These are phyloP conservation scores for Drosophila mimetica DNA, from an alignment of 2,888 invertebrate species.

Conservation along the genomic window DNA sequence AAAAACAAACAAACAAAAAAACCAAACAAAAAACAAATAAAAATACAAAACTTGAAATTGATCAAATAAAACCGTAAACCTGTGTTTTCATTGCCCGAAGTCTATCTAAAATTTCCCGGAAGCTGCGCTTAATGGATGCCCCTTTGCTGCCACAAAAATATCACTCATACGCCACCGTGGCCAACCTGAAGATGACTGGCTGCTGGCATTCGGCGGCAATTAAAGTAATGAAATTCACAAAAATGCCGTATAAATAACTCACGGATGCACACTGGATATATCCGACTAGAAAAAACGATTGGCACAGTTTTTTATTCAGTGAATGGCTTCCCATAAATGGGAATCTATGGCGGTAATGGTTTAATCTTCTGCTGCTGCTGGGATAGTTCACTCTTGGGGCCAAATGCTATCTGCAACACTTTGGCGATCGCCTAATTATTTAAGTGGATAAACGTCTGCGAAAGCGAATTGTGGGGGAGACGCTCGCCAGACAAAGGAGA, in stretches of 20 bases:
- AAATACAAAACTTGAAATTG: conserved; percentile 68
- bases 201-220: conserved; percentile 42
- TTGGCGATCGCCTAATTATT: conserved; percentile 54
- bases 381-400: conserved; percentile 11
- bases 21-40: conserved; percentile 46
- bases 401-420: conserved; percentile 21
- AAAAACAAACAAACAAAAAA: conserved; percentile 39
- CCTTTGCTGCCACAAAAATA: conserved; percentile 26
- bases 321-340: neutral
- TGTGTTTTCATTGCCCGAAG: conserved; percentile 20
- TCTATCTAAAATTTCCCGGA: conserved; percentile 40
- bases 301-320: neutral
- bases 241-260: conserved; percentile 33
- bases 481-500: conserved; percentile 31
- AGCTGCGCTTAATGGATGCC: conserved; percentile 37
- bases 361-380: conserved; percentile 1
- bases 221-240: conserved; percentile 55
- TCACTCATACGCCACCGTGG: conserved; percentile 50
- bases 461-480: conserved; percentile 62
- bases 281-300: neutral
- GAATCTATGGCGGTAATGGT: neutral
- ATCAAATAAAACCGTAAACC: conserved; percentile 54
- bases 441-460: conserved; percentile 72
- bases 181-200: conserved; percentile 20
- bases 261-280: neutral